phyloP scores from a whole-genome alignment of 2,113 vertebrate species.

The Zosterops borbonicus region DNA sequence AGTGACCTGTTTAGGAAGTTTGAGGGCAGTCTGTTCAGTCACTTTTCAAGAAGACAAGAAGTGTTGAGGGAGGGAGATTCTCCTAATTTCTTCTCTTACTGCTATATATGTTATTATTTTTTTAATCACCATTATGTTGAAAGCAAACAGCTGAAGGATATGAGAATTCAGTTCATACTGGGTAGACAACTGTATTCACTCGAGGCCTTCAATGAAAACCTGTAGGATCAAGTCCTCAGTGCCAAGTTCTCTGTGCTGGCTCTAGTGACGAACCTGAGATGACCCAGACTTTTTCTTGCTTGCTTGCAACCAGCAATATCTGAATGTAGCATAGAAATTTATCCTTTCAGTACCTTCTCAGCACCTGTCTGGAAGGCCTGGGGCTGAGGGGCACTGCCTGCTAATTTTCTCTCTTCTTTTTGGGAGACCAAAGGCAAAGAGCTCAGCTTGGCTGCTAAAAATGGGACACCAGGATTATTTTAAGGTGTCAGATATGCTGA shows the following conservation, averaged over 20 bases:
- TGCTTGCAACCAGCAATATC: neutral
- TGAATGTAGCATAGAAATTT: neutral
- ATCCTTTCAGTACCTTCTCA: neutral
- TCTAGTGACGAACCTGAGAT: neutral
- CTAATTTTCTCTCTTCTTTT: neutral
- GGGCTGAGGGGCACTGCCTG: neutral
- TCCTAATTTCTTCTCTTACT: neutral
- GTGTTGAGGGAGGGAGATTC: neutral
- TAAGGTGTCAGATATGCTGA: neutral
- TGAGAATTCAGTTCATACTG: neutral
- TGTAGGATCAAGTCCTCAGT: neutral
- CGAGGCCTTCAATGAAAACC: accelerated
- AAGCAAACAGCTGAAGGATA: neutral
- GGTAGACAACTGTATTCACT: neutral
- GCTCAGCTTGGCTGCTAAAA: neutral
- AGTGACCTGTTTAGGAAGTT: neutral
- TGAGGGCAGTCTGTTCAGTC: neutral
- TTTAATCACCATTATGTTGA: neutral
- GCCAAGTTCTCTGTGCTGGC: neutral
- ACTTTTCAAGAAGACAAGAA: neutral
- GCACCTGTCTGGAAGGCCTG: neutral
- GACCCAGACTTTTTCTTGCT: neutral
- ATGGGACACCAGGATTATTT: neutral
- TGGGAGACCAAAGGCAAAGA: neutral
- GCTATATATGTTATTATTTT: neutral